Conservation (phyloP, 1,140 invertebrate genomes). For the Medauroidea extradentata region DNA sequence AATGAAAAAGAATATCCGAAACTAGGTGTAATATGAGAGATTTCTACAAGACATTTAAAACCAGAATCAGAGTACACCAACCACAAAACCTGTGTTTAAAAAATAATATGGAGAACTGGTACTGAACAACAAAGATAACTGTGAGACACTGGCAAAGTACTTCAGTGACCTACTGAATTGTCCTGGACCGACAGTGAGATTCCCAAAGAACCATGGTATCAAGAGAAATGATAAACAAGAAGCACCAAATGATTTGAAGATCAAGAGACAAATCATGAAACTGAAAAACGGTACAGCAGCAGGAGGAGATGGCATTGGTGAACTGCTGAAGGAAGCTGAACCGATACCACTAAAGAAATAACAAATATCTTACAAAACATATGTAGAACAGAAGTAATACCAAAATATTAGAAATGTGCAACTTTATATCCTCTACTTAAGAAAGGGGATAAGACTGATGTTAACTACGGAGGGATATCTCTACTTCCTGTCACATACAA, state of each 20-base stretch:
- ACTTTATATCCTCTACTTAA: conserved; percentile 19
- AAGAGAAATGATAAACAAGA: background rate
- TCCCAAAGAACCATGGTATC: background rate
- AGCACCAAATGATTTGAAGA: background rate
- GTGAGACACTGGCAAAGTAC: background rate
- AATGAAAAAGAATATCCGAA: background rate
- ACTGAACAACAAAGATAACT: background rate
- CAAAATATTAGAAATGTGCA: conserved; percentile 22
- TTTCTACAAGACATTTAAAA: conserved; percentile 1
- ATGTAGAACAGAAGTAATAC: conserved; percentile 11
- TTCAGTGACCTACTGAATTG: background rate
- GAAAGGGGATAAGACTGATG: conserved; percentile 15
- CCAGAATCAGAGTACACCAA: background rate
- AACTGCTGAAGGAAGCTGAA: background rate
- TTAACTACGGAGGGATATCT: conserved; percentile 13
- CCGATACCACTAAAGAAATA: background rate
- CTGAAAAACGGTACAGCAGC: conserved; percentile 7
- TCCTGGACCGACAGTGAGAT: background rate
- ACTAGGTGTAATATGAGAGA: background rate
- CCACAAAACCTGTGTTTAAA: conserved; percentile 3
- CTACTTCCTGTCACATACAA: conserved; percentile 18
- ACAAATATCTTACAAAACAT: no score
- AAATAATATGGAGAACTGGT: background rate
- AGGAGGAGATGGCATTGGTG: conserved; percentile 1
- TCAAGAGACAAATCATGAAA: no score